These are phyloP conservation scores for Tigriopus californicus DNA, from an alignment of 2,888 invertebrate species.

Conservation along the genomic window DNA sequence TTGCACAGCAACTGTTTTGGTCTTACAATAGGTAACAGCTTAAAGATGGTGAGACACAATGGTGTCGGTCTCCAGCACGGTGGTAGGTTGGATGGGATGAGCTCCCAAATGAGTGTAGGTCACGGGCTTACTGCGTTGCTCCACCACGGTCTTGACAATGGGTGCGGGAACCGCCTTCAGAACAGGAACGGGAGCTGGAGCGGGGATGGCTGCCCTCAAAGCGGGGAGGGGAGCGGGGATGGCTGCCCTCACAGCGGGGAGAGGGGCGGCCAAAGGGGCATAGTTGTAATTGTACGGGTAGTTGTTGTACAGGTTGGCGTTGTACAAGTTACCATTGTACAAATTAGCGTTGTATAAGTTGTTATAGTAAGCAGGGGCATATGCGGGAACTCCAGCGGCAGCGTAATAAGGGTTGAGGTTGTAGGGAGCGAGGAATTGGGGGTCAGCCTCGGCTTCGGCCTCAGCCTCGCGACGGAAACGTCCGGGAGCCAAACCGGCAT, in stretches of 20 bases:
- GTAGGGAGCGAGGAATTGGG: constrained; percentile 8
- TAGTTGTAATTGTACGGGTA: not conserved
- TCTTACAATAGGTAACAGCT: not conserved
- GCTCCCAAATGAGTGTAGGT: constrained; percentile 14
- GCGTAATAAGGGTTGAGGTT: not conserved
- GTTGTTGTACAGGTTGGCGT: not conserved
- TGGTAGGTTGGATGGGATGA: constrained; percentile 13
- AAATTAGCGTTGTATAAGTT: not conserved
- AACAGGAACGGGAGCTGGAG: not conserved
- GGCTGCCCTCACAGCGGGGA: not conserved
- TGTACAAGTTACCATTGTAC: not conserved
- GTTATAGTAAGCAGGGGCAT: not conserved
- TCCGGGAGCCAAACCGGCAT: not conserved
- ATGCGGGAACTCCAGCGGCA: not conserved
- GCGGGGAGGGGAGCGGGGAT: not conserved
- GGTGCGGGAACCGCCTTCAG: not conserved
- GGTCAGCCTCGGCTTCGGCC: constrained; percentile 11
- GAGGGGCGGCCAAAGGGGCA: constrained; percentile 1
- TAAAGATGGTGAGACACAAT: not conserved
- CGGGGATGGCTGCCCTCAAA: not conserved
- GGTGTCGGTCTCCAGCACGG: constrained; percentile 1
- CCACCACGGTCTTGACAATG: not conserved
- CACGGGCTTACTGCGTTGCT: not conserved
- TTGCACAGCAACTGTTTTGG: not conserved
- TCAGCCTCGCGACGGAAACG: not conserved